Percentiles rank a stretch among this genome's conserved stretches.
These are phyloP conservation scores for Agrotis puta DNA, from an alignment of 2,888 invertebrate species.

Conservation along the genomic window DNA sequence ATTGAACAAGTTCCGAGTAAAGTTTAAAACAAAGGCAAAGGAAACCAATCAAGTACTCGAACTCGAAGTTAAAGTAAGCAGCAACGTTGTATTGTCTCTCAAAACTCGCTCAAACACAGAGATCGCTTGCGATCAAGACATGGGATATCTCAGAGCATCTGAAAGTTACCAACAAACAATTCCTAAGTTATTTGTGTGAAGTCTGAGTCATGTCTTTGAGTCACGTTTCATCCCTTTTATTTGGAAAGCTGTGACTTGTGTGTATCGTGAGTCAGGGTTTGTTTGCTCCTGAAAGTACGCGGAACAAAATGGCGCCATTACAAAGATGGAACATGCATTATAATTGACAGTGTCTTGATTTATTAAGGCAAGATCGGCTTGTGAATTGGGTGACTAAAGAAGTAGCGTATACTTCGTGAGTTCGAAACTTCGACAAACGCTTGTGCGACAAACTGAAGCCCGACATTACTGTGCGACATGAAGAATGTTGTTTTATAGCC, in stretches of 20 bases:
- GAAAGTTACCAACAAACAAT: slow-evolving; percentile 52
- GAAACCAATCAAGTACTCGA: slow-evolving; percentile 13
- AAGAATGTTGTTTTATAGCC: too few relatives aligned
- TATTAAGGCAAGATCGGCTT: slow-evolving; percentile 8
- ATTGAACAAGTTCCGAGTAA: background rate
- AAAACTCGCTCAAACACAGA: slow-evolving; percentile 10
- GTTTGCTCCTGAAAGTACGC: slow-evolving; percentile 48
- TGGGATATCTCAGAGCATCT: slow-evolving; percentile 39
- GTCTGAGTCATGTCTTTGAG: slow-evolving; percentile 55
- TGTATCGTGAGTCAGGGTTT: slow-evolving; percentile 56
- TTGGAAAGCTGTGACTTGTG: slow-evolving; percentile 49
- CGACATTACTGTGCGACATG: too few relatives aligned
- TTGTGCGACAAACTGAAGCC: too few relatives aligned
- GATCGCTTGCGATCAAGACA: slow-evolving; percentile 18
- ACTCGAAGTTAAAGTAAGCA: slow-evolving; percentile 2
- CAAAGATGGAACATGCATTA: slow-evolving; percentile 21
- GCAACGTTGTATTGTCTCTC: background rate
- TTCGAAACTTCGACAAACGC: too few relatives aligned
- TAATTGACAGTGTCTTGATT: slow-evolving; percentile 32
- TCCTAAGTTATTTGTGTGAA: slow-evolving; percentile 54
- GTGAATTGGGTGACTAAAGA: background rate
- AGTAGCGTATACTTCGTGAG: background rate
- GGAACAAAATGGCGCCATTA: slow-evolving; percentile 22
- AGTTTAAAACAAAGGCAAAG: slow-evolving; percentile 14
- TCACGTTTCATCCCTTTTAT: slow-evolving; percentile 63